Percentiles rank a stretch among this genome's conserved stretches.
These are phyloP conservation scores for Calameuta filiformis DNA, from an alignment of 2,888 invertebrate genomes.

Conservation along the genomic window DNA sequence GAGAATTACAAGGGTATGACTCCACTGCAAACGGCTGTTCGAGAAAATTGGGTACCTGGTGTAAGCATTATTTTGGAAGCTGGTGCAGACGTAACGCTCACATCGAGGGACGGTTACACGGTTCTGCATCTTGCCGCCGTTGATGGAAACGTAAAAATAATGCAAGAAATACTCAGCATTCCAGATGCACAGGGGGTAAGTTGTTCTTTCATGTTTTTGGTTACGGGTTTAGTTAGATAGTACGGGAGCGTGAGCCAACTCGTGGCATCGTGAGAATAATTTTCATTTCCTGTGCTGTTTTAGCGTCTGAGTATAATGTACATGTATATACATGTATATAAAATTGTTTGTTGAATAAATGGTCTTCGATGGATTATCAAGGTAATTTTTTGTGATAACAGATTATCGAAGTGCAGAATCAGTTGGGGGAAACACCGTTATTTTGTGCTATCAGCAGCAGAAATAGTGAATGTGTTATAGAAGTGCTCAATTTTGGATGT, in stretches of 20 bases:
- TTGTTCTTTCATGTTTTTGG: background rate
- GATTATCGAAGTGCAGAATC: constrained; percentile 43
- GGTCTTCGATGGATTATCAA: background rate
- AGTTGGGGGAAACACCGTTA: constrained; percentile 68
- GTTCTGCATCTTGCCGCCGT: constrained; percentile 70
- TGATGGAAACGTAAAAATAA: constrained; percentile 67
- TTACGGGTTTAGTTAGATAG: too few species aligned
- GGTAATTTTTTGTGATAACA: background rate
- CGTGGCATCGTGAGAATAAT: too few species aligned
- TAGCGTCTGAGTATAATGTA: too few species aligned
- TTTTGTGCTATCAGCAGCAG: constrained; percentile 67
- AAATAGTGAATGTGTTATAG: constrained; percentile 65
- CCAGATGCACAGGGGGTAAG: constrained; percentile 59
- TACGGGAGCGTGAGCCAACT: too few species aligned
- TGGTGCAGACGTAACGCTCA: constrained; percentile 67
- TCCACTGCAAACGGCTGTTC: constrained; percentile 69
- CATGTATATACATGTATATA: background rate
- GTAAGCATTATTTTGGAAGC: constrained; percentile 69
- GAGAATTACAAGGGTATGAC: constrained; percentile 68
- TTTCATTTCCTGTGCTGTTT: too few species aligned
- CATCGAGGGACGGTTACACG: constrained; percentile 67
- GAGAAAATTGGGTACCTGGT: constrained; percentile 69
- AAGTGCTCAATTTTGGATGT: constrained; percentile 68
- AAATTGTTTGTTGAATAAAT: background rate
- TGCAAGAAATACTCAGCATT: constrained; percentile 68